Evolutionary conservation across 2,113 vertebrate genomes (phyloP), one percentile per base, ranked within the genome.

Genomic region (Cricetomys ansorgei): DNA sequence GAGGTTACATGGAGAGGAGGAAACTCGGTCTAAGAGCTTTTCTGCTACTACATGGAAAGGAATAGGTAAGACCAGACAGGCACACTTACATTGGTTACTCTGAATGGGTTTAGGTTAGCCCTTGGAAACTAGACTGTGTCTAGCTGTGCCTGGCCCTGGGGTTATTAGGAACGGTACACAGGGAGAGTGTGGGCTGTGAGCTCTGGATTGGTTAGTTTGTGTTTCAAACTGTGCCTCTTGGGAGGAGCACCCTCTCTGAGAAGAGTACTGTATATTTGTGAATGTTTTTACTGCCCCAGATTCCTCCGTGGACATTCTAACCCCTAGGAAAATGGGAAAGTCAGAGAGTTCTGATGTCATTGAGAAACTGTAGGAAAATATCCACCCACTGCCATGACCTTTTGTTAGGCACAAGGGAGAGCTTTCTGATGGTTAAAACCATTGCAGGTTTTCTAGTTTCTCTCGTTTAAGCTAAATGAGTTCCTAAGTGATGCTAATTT

Each of bases 11-110:
- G 3, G 12, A 93, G 48, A 81, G 53, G 53, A 79, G 88, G 29
- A 27, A 67, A 40, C 67, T 67, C 16, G 37, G 11, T 16, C 17
- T 0, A 2, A 75, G 40, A 43, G 9, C 8, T 65, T 89, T 65
- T 59, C 25, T 29, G n/a, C 21, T 65, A 11, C 77, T 72, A 48
- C 80, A 37, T 37, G 5, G 13, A 45, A 69, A 96, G 65, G 34
- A 48, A 27, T 1, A 45, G 5, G 3, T 0, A 9, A 48, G 77
- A 25, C 31, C 65, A n/a, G 31, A 1, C 0, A 45, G 17, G 1
- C 25, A 50, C 57, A 50, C 84, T 73, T 27, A 19, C 34, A 10
- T 23, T 62, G 50, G 48, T 29, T 45, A 3, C n/a, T 53, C 16
- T 45, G 88, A 80, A 48, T n/a, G 25, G 43, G 37, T 21, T 79